A percentile compares a stretch with the other conserved stretches of the same genome.
These are phyloP conservation scores for Crotalus viridis DNA, from an alignment of 2,113 vertebrate genomes.

Conservation along the genomic window DNA sequence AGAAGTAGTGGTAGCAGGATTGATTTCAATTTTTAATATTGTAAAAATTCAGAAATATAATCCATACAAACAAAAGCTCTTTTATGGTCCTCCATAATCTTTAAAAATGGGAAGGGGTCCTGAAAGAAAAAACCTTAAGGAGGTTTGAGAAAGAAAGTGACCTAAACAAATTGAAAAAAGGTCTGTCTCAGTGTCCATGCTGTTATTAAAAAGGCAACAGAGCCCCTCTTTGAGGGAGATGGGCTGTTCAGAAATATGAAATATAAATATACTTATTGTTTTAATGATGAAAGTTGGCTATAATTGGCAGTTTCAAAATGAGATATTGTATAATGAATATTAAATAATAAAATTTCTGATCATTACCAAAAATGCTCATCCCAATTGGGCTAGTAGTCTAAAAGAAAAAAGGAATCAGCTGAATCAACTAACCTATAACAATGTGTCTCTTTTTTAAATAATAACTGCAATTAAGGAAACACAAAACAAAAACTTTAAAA, in stretches of 20 bases:
- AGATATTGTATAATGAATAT: not conserved
- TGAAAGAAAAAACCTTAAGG: not conserved
- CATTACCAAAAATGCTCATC: not conserved
- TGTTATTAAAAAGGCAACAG: not conserved
- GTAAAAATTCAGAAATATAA: not conserved
- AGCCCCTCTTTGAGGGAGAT: not conserved
- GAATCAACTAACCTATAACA: not conserved
- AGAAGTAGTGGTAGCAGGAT: not conserved
- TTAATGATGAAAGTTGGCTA: not conserved
- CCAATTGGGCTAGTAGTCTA: not conserved
- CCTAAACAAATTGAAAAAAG: not conserved
- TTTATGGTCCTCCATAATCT: not conserved
- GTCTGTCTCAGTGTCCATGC: not conserved
- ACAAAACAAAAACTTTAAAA: not conserved
- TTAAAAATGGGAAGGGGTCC: not conserved
- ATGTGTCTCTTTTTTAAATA: not conserved
- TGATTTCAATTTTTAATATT: not conserved
- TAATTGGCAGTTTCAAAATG: not conserved
- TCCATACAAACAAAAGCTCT: not conserved
- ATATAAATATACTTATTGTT: not conserved
- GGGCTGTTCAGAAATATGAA: not conserved
- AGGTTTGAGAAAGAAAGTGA: not conserved
- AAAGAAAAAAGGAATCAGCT: not conserved
- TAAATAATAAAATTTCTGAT: not conserved
- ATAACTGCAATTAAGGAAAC: not conserved